Percentiles rank a stretch among this genome's conserved stretches.
These are phyloP conservation scores for Mormyrus lacerda DNA, from an alignment of 2,113 vertebrate species.

Conservation along the genomic window DNA sequence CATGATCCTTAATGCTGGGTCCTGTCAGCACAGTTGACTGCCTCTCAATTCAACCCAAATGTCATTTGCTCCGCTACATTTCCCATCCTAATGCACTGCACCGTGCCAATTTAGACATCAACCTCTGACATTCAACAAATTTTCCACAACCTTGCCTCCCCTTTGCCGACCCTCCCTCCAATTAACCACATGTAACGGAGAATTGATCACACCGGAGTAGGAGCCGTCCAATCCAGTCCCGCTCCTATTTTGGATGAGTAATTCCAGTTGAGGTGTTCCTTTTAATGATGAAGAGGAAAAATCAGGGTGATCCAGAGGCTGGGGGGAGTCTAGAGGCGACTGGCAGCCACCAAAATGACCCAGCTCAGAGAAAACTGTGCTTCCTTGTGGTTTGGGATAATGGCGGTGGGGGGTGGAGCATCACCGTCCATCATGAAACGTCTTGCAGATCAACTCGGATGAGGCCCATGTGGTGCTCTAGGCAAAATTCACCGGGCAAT, in stretches of 20 bases:
- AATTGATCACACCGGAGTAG: conserved; percentile 26
- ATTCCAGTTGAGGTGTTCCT: not conserved
- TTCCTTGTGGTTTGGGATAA: not conserved
- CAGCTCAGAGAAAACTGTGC: not conserved
- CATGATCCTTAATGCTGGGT: conserved; percentile 32
- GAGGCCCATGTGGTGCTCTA: not conserved
- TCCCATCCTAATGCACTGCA: conserved; percentile 30
- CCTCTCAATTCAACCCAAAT: conserved; percentile 38
- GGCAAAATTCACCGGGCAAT: not conserved
- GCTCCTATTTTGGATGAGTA: conserved; percentile 10
- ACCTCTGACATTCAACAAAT: conserved; percentile 49
- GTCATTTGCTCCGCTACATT: conserved; percentile 43
- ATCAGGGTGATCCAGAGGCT: not conserved
- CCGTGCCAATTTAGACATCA: conserved; percentile 42
- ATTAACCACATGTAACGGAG: conserved; percentile 13
- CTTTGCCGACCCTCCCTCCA: conserved; percentile 16
- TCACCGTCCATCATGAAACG: not conserved
- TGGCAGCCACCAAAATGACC: not conserved
- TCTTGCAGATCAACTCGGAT: not conserved
- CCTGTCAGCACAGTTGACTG: conserved; percentile 44
- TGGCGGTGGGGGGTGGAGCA: not conserved
- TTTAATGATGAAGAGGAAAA: not conserved
- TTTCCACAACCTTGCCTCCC: conserved; percentile 29
- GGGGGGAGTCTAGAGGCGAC: not conserved
- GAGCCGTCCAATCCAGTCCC: not conserved